Evolutionary conservation across 2,888 invertebrate genomes (phyloP), one percentile per base, ranked within the genome.

Genomic region (Sympetrum striolatum): DNA sequence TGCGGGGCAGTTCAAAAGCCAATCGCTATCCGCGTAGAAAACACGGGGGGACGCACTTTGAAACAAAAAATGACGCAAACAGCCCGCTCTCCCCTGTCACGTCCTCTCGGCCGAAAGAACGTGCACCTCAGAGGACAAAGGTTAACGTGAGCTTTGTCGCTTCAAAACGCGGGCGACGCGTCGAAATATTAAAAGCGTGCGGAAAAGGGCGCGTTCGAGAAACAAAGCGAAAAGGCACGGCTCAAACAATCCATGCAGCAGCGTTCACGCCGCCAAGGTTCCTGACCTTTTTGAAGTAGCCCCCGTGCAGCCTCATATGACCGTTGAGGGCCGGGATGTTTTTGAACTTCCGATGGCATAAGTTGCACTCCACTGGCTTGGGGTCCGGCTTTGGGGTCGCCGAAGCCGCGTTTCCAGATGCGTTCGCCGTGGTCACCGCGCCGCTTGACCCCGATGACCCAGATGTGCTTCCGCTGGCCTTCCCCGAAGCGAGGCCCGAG

Each of bases 321-420:
- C 99, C 99, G 94, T 99, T 99, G 91, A 99, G 96, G 48, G 99
- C 99, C 37, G 99, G 98, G 94, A 98, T 97, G 94, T 99, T 99
- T 95, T 99, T 99, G 95, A 99, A 99, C 94, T 98, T 97, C 92
- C 98, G 96, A 94, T 98, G 98, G 94, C 99, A 99, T 91, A 99
- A 95, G 94, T 98, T 98, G 94, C 99, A 99, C 94, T 98, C 98
- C 91, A 98, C 98, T 81, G 98, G 98, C 93, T 98, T 98, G 91
- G 96, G 95, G 92, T 97, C 92, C 14, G 90, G 91, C 73, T 90
- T 91, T 90, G 80, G 81, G 37, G 91, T 73, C 60, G 82, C 90
- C 22, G 90, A 92, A 44, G 93, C 90, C 90, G 92, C 93, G 91
- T 92, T 92, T 25, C 93, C 92, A 73, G 93, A 93, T 90, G 93